Evolutionary conservation across 2,888 invertebrate species (phyloP).

Genomic region (Ligdia adustata): DNA sequence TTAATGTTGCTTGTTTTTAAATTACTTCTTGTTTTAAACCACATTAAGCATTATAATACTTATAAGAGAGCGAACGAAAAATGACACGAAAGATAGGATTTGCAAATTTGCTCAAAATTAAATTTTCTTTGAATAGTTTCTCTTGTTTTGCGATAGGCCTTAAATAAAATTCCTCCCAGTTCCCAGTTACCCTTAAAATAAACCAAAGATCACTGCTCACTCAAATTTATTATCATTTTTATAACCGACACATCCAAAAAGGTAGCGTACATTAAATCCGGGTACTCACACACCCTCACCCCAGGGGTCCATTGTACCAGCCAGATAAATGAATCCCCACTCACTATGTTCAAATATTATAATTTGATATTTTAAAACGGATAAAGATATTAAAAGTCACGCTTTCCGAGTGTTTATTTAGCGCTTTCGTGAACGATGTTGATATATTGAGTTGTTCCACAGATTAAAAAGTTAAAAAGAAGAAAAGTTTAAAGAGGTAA

Average conservation of each 20-base stretch:
- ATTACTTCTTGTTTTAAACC: too few relatives aligned
- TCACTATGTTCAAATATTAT: constrained; percentile 78
- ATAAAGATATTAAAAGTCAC: constrained; percentile 83
- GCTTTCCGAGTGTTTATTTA: constrained; percentile 79
- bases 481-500: constrained; percentile 24
- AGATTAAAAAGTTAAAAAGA: constrained; percentile 28
- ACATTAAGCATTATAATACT: too few relatives aligned
- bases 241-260: constrained; percentile 19
- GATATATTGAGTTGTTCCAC: constrained; percentile 64
- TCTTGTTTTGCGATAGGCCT: too few relatives aligned
- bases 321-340: constrained; percentile 74
- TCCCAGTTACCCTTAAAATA: not conserved
- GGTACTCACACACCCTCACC: constrained; percentile 41
- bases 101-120: too few relatives aligned
- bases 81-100: too few relatives aligned
- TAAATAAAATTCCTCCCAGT: not conserved
- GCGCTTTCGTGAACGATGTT: constrained; percentile 62
- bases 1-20: too few relatives aligned
- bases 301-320: constrained; percentile 70
- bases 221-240: constrained; percentile 10
- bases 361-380: constrained; percentile 83
- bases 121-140: too few relatives aligned
- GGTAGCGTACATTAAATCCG: constrained; percentile 18
- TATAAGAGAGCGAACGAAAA: too few relatives aligned
- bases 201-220: not conserved